phyloP scores from a whole-genome alignment of 2,113 vertebrate species.

The Megaleporinus macrocephalus region DNA sequence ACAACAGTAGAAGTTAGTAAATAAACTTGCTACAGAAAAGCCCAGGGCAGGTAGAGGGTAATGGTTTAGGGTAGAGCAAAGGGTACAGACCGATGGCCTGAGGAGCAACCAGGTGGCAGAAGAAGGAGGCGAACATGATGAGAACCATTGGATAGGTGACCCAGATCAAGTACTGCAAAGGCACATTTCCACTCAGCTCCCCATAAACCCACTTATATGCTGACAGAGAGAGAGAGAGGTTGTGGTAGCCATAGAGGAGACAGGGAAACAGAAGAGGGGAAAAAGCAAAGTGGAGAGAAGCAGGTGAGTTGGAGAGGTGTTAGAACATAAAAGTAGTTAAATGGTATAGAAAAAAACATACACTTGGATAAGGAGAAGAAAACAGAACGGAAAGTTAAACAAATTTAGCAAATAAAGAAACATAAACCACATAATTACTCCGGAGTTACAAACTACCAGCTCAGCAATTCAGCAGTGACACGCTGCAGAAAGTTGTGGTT shows the following conservation, averaged over 20 bases:
- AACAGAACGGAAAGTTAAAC: background rate
- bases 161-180: slow-evolving; percentile 90
- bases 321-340: background rate
- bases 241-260: background rate
- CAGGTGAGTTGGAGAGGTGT: background rate
- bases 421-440: background rate
- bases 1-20: background rate
- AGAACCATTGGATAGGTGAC: slow-evolving; percentile 87
- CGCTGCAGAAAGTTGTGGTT: background rate
- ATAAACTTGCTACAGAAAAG: background rate
- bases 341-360: background rate
- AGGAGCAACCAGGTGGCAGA: slow-evolving; percentile 92
- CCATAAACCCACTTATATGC: slow-evolving; percentile 92
- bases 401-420: slow-evolving; percentile 1
- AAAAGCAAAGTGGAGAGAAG: slow-evolving; percentile 1
- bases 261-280: background rate
- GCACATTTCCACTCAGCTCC: slow-evolving; percentile 80
- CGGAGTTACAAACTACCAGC: background rate
- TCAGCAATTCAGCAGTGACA: background rate
- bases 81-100: slow-evolving; percentile 89
- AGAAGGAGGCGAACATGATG: slow-evolving; percentile 89
- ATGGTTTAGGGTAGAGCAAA: background rate
- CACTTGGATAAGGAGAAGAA: background rate
- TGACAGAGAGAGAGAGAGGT: slow-evolving; percentile 60
- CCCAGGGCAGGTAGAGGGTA: background rate